Evolutionary conservation across 2,797 vertebrate species (phyloP).

Genomic region (Aselliscus stoliczkanus): DNA sequence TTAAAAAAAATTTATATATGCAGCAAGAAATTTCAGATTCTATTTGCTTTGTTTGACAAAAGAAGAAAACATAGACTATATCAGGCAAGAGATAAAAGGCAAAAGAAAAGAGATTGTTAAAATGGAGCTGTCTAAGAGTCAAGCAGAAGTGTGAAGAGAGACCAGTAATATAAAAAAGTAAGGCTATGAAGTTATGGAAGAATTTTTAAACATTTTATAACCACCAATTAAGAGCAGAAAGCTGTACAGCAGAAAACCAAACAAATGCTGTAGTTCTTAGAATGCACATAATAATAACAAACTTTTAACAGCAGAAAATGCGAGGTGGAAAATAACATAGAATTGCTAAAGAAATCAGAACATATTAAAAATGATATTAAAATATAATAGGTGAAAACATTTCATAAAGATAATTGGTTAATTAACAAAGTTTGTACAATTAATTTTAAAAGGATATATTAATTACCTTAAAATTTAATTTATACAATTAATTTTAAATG

Average conservation of each 20-base stretch:
- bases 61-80: neutral
- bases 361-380: conserved; percentile 31
- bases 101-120: neutral
- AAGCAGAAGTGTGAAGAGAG: neutral
- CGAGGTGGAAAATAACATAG: neutral
- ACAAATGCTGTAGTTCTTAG: neutral
- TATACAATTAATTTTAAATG: conserved; percentile 28
- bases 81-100: neutral
- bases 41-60: conserved; percentile 3
- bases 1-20: neutral
- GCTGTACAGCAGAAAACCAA: neutral
- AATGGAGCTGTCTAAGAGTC: neutral
- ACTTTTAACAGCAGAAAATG: neutral
- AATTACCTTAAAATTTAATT: neutral
- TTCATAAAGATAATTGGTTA: conserved; percentile 5
- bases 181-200: neutral
- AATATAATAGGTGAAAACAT: neutral
- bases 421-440: neutral
- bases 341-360: conserved; percentile 3
- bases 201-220: conserved; percentile 10
- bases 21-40: neutral
- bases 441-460: conserved; percentile 17
- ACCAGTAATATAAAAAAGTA: neutral
- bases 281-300: neutral
- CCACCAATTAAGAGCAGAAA: neutral